Conservation (phyloP, 2,888 invertebrate genomes). For the Limnephilus rhombicus region DNA sequence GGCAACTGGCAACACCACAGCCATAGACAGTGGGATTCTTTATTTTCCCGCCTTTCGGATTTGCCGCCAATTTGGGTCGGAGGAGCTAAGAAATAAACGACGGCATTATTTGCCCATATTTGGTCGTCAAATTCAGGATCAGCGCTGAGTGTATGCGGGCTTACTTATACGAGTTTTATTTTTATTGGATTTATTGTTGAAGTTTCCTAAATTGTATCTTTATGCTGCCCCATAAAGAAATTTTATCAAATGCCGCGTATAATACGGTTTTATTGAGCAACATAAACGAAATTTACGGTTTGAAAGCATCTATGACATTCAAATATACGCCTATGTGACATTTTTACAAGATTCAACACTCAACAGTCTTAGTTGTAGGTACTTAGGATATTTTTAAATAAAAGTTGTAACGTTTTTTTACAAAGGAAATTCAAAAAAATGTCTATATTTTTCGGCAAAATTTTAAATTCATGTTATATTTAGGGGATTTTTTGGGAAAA, state of each 20-base stretch:
- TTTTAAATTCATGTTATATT: too few species aligned
- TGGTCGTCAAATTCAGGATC: conserved; percentile 39
- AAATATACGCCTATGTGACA: background rate
- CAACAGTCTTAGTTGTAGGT: background rate
- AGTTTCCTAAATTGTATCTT: conserved; percentile 43
- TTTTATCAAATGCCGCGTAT: conserved; percentile 4
- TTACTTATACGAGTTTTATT: conserved; percentile 29
- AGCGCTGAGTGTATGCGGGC: background rate
- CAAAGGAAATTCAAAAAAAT: too few species aligned
- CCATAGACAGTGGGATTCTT: background rate
- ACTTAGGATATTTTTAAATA: too few species aligned
- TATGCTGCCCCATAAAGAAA: background rate
- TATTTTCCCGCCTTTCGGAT: conserved; percentile 38
- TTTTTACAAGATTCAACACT: background rate
- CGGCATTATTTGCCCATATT: conserved; percentile 30
- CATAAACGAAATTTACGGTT: conserved; percentile 9
- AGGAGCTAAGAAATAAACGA: conserved; percentile 22
- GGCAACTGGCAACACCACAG: conserved; percentile 30
- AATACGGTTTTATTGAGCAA: conserved; percentile 4
- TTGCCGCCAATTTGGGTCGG: conserved; percentile 41
- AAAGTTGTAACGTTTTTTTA: too few species aligned
- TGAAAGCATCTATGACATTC: background rate
- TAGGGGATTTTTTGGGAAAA: too few species aligned
- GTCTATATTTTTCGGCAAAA: too few species aligned
- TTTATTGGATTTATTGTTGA: conserved; percentile 43